Percentiles rank a stretch among this genome's conserved stretches.
Conservation (phyloP, 2,113 vertebrate species). For the Ramphastos sulfuratus region DNA sequence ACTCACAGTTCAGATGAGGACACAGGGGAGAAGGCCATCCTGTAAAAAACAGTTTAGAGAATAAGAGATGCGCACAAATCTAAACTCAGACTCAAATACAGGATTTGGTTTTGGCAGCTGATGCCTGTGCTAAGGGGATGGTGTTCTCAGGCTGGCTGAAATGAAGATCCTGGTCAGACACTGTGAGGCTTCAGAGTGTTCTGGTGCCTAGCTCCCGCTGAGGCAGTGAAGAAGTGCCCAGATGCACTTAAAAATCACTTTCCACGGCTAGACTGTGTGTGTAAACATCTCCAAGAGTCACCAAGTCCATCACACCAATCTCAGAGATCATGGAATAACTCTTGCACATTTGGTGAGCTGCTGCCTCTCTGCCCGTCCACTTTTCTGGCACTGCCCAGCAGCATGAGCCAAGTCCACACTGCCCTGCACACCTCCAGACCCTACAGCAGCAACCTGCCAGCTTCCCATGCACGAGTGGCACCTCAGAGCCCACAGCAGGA, state of each 20-base stretch:
- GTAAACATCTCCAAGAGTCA: neutral
- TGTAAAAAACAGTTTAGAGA: neutral
- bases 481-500: neutral
- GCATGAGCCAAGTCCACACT: rapidly evolving
- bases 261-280: neutral
- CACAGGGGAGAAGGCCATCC: neutral
- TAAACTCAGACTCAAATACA: neutral
- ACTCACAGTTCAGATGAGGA: neutral
- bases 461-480: rapidly evolving
- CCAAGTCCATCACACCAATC: neutral
- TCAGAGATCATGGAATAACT: neutral
- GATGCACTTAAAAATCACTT: neutral
- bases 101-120: neutral
- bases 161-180: neutral
- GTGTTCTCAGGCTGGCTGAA: neutral
- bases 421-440: rapidly evolving
- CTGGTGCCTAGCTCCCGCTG: neutral
- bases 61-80: neutral
- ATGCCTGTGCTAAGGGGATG: no score
- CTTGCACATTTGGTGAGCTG: neutral
- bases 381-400: neutral
- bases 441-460: rapidly evolving
- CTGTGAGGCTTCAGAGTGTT: rapidly evolving
- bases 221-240: neutral
- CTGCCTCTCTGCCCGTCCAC: neutral